phyloP scores from a whole-genome alignment of 2,113 vertebrate species.

The Sphyrna mokarran region DNA sequence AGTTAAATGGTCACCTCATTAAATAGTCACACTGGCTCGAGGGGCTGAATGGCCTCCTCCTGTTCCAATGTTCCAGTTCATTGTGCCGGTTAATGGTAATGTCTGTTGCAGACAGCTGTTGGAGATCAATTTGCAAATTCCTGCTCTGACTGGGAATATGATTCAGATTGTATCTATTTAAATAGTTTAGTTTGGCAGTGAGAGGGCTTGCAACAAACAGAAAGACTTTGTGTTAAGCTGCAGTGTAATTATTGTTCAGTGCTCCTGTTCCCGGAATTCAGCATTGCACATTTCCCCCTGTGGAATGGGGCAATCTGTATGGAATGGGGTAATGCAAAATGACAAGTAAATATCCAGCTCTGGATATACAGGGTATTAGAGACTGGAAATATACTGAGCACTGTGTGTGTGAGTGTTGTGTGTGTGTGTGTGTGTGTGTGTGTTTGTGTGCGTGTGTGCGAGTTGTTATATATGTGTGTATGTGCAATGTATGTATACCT shows the following conservation, averaged over 20 bases:
- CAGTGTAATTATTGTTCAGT: conserved; percentile 14
- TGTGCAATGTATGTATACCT: too few species aligned
- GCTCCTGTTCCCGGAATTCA: not conserved
- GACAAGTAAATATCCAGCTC: not conserved
- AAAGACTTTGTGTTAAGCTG: not conserved
- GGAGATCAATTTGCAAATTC: too few species aligned
- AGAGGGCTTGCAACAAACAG: not conserved
- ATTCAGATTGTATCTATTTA: conserved; percentile 34
- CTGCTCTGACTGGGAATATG: not conserved
- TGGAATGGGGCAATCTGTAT: not conserved
- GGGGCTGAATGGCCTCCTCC: not conserved
- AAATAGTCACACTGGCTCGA: not conserved
- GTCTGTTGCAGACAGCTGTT: not conserved
- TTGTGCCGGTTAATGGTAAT: not conserved
- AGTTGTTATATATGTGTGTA: not conserved
- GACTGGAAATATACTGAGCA: not conserved
- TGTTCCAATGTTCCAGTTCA: not conserved
- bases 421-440: too few species aligned
- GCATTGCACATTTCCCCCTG: not conserved
- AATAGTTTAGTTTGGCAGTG: conserved; percentile 3
- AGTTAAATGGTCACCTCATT: not conserved
- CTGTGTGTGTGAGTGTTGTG: not conserved
- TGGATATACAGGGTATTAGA: not conserved
- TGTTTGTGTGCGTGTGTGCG: not conserved
- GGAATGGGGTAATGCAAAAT: not conserved